A percentile compares a stretch with the other conserved stretches of the same genome.
phyloP scores from a whole-genome alignment of 2,113 vertebrate genomes.

The Caranx ignobilis region DNA sequence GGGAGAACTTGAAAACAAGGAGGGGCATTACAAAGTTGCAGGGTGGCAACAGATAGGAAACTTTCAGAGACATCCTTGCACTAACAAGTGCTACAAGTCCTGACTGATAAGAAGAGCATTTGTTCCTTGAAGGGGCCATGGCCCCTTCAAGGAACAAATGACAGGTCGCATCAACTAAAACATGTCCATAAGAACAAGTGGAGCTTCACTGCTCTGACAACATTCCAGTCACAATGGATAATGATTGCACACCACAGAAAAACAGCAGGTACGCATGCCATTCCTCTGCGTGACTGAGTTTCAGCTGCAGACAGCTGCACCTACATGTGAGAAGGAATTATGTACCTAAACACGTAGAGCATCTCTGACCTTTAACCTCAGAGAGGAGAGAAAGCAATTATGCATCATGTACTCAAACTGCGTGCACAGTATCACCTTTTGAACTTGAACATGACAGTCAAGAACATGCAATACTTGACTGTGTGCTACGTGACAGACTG shows the following conservation, averaged over 20 bases:
- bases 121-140: not conserved
- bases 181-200: not conserved
- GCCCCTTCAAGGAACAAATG: not conserved
- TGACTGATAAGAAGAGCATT: not conserved
- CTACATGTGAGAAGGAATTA: constrained; percentile 3
- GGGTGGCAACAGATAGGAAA: not conserved
- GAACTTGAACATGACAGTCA: not conserved
- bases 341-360: not conserved
- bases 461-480: not conserved
- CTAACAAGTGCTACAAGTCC: not conserved
- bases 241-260: not conserved
- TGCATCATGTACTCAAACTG: not conserved
- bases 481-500: not conserved
- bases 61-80: not conserved
- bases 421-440: not conserved
- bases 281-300: not conserved
- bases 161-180: not conserved
- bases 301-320: not conserved
- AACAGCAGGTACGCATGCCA: not conserved
- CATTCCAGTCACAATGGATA: constrained; percentile 28
- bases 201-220: not conserved
- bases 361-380: not conserved
- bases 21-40: not conserved
- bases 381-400: not conserved
- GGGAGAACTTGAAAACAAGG: not conserved